Evolutionary conservation across 2,113 vertebrate genomes (phyloP).

Genomic region (Rhinoderma darwinii): DNA sequence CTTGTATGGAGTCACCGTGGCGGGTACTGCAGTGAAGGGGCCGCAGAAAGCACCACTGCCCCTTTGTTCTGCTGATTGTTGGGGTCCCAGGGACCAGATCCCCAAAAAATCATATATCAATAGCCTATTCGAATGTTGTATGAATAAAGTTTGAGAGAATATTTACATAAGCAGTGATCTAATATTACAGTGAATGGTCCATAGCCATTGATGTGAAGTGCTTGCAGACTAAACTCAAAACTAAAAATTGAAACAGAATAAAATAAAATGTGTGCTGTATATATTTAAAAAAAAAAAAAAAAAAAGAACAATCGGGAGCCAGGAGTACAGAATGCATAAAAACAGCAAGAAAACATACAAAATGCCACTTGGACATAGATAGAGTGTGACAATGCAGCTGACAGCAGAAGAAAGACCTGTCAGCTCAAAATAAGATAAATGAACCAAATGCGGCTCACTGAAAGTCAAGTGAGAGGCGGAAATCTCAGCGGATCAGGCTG

Average conservation of each 20-base stretch:
- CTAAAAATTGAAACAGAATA: neutral
- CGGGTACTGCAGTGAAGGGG: too few species aligned
- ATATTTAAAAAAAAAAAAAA: too few species aligned
- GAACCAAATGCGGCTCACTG: conserved; percentile 12
- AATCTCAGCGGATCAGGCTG: conserved; percentile 25
- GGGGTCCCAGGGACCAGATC: too few species aligned
- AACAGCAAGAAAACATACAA: conserved; percentile 19
- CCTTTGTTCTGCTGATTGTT: too few species aligned
- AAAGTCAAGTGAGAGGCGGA: conserved; percentile 41
- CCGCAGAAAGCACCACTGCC: too few species aligned
- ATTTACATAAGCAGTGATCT: neutral
- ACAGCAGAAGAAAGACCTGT: conserved; percentile 46
- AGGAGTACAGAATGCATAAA: neutral
- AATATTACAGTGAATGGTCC: neutral
- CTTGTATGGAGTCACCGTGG: too few species aligned
- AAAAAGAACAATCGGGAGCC: neutral
- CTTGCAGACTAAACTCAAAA: neutral
- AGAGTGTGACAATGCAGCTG: conserved; percentile 45
- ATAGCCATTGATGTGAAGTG: neutral
- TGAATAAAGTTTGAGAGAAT: neutral
- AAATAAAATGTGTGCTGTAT: neutral
- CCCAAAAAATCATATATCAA: too few species aligned
- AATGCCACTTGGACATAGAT: conserved; percentile 34
- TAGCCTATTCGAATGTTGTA: too few species aligned
- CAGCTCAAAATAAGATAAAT: conserved; percentile 46